Base-by-base conservation (phyloP, 1,140 invertebrate genomes). In the Neuroterus valhalla region DNA sequence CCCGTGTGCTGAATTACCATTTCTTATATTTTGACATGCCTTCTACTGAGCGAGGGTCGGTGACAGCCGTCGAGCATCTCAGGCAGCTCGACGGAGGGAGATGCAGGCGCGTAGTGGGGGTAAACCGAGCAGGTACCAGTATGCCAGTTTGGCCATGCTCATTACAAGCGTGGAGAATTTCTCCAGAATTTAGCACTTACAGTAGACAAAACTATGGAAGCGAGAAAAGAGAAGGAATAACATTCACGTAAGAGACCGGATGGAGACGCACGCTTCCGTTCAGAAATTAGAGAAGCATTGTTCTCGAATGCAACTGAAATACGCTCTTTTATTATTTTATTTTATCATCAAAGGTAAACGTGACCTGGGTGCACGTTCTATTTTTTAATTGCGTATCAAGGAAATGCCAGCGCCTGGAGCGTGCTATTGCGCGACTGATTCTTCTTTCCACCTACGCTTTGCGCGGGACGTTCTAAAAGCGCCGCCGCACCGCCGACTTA, bases 341-440 rank as follows among this genome's bases (percentile, higher is more conserved):
- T 38, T 38, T 62, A 31, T 62, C 55, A 26, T 14, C 23, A 62
- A 50, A 62, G 31, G 55, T n/a, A 62, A 62, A 62, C 55, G 55
- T 62, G 55, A 62, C 55, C 55, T 15, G 55, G 31, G 55, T 62
- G 55, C 55, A 62, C 55, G 55, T 38, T 62, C 55, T 62, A 62
- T 23, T 62, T 62, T 62, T 62, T 62, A 62, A 62, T 62, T 62
- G 55, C 55, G 55, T 62, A 62, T 62, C 55, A 62, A 62, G 55
- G 55, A 62, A 62, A 62, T 26, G 55, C 55, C 52, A 55, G 52
- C 23, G 23, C 52, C 21, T 23, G 14, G 15, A 26, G 55, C 26
- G 26, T 14, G 23, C 55, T 62, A 38, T 62, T 62, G 55, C 55
- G 55, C 55, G 55, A 62, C 55, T 62, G 26, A 62, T 62, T 55